Evolutionary conservation across 30 jellyfish, hydroid and myxozoan species (phyloP).

Genomic region (Hydractinia symbiolongicarpus): DNA sequence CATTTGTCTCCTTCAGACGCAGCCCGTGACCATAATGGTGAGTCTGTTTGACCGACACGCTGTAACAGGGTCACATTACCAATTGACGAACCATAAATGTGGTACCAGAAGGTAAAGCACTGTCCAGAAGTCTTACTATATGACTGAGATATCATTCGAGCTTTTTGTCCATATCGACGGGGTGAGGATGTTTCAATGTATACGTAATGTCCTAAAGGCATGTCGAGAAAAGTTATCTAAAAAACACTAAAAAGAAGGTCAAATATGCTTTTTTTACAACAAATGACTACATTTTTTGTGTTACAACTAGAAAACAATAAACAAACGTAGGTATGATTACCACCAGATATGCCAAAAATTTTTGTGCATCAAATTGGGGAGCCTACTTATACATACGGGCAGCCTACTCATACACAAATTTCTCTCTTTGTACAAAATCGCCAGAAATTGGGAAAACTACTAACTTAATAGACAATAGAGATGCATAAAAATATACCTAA

Average conservation of each 20-base stretch:
- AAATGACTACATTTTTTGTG: too few species aligned
- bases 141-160: constrained; percentile 55
- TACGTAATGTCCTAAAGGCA: constrained; percentile 59
- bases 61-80: constrained; percentile 57
- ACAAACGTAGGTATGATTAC: too few species aligned
- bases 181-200: constrained; percentile 94
- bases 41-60: constrained; percentile 31
- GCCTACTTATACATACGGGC: too few species aligned
- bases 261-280: too few species aligned
- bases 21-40: constrained; percentile 56
- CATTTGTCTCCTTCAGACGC: constrained; percentile 71
- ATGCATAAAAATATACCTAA: constrained; percentile 35
- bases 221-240: background rate
- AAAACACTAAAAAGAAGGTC: background rate
- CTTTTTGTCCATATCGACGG: constrained; percentile 61
- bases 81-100: constrained; percentile 77
- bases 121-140: constrained; percentile 56
- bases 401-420: too few species aligned
- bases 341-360: too few species aligned
- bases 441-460: too few species aligned
- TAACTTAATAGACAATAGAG: background rate
- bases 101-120: constrained; percentile 89
- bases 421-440: too few species aligned
- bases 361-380: too few species aligned
- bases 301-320: too few species aligned